Evolutionary conservation across 1,140 invertebrate species (phyloP).

Genomic region (Ceratina australensis): DNA sequence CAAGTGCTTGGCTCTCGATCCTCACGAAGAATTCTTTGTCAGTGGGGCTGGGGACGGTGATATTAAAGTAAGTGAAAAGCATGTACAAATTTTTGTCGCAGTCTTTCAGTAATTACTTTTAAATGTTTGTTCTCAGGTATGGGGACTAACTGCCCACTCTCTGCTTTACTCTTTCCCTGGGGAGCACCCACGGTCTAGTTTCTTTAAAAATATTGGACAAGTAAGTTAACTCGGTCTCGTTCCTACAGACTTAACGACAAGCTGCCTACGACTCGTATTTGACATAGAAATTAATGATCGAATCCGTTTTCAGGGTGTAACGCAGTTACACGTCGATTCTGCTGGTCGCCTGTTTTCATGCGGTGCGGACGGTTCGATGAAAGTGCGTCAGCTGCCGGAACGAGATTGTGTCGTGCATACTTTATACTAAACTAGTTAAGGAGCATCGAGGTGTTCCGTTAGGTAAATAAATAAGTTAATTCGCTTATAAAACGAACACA

Average conservation of each 20-base stretch:
- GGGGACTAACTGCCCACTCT: slow-evolving; percentile 92
- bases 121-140: slow-evolving; percentile 84
- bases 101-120: too few relatives aligned
- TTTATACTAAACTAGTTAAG: slow-evolving; percentile 70
- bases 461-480: not conserved
- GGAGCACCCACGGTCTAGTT: slow-evolving; percentile 95
- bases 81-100: too few relatives aligned
- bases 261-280: too few relatives aligned
- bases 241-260: too few relatives aligned
- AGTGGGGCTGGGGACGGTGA: slow-evolving; percentile 99
- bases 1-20: slow-evolving; percentile 96
- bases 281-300: too few relatives aligned
- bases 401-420: slow-evolving; percentile 81
- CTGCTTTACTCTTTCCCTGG: slow-evolving; percentile 92
- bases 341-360: slow-evolving; percentile 95
- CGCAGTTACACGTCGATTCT: slow-evolving; percentile 94
- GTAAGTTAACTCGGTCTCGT: slow-evolving; percentile 49
- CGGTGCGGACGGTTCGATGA: slow-evolving; percentile 99
- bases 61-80: slow-evolving; percentile 98
- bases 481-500: not conserved
- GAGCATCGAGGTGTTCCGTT: not conserved
- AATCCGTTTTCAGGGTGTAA: slow-evolving; percentile 85
- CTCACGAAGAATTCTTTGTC: slow-evolving; percentile 97
- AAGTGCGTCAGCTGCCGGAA: slow-evolving; percentile 94
- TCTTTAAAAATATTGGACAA: slow-evolving; percentile 97